Percentiles rank a stretch among this genome's conserved stretches.
Conservation (phyloP, 2,113 vertebrate genomes). For the Cebidichthys violaceus region DNA sequence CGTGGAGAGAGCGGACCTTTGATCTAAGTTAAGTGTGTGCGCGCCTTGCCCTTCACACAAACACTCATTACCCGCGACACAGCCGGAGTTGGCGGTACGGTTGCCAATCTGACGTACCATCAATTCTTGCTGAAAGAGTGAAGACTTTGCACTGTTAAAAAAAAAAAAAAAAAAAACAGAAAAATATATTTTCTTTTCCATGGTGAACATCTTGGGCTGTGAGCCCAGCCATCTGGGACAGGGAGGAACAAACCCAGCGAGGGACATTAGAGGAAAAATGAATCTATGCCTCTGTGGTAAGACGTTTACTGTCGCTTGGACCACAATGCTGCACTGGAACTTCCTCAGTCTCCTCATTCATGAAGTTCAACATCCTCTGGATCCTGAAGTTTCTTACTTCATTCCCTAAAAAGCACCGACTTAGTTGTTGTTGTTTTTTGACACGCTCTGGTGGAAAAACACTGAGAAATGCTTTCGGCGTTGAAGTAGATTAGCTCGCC, state of each 20-base stretch:
- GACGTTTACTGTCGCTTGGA: constrained; percentile 24
- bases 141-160: constrained; percentile 37
- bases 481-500: neutral
- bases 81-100: constrained; percentile 31
- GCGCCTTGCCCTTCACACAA: constrained; percentile 70
- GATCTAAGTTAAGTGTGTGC: constrained; percentile 79
- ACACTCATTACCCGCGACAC: constrained; percentile 59
- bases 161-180: constrained; percentile 9
- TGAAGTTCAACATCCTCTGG: constrained; percentile 14
- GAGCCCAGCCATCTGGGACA: constrained; percentile 71
- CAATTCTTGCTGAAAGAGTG: constrained; percentile 37
- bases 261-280: constrained; percentile 21
- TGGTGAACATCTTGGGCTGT: constrained; percentile 48
- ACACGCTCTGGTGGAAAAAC: neutral
- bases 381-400: neutral
- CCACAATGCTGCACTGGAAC: constrained; percentile 13
- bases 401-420: neutral
- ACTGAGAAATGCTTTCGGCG: neutral
- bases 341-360: constrained; percentile 15
- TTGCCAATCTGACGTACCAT: constrained; percentile 54
- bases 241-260: constrained; percentile 41
- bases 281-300: constrained; percentile 33
- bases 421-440: neutral
- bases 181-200: constrained; percentile 16
- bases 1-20: constrained; percentile 67